These are phyloP conservation scores for Oncorhynchus gorbuscha DNA, from an alignment of 2,113 vertebrate genomes.

Conservation along the genomic window DNA sequence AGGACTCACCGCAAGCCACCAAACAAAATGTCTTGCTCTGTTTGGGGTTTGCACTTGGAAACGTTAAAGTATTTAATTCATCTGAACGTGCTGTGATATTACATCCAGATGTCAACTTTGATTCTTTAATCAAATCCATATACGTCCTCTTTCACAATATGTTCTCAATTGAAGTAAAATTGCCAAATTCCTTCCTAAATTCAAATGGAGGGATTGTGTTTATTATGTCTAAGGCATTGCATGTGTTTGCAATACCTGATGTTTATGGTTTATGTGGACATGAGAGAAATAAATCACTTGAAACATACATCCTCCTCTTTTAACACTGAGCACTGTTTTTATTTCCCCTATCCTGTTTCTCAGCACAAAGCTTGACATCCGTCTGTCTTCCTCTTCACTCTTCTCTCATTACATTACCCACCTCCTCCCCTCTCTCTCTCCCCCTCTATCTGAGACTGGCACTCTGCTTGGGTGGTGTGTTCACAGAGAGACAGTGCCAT, in stretches of 20 bases:
- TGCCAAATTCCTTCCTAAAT: background rate
- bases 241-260: constrained; percentile 28
- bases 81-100: background rate
- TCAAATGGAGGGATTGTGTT: constrained; percentile 24
- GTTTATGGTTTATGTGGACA: constrained; percentile 21
- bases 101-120: constrained; percentile 18
- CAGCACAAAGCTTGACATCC: constrained; percentile 9
- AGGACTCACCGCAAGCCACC: constrained; percentile 12
- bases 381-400: constrained; percentile 17
- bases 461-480: constrained; percentile 67
- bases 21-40: background rate
- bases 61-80: background rate
- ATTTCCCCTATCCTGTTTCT: background rate
- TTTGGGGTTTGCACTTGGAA: constrained; percentile 14
- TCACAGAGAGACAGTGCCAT: constrained; percentile 75
- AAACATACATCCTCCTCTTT: constrained; percentile 15
- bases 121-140: constrained; percentile 22
- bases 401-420: background rate
- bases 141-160: constrained; percentile 12
- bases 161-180: constrained; percentile 16
- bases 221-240: constrained; percentile 11
- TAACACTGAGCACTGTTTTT: constrained; percentile 11
- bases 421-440: constrained; percentile 6
- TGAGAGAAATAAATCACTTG: constrained; percentile 23
- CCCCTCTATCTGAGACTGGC: constrained; percentile 48